Base-by-base conservation (phyloP, 2,888 invertebrate species). In the Embidobia sp. region DNA sequence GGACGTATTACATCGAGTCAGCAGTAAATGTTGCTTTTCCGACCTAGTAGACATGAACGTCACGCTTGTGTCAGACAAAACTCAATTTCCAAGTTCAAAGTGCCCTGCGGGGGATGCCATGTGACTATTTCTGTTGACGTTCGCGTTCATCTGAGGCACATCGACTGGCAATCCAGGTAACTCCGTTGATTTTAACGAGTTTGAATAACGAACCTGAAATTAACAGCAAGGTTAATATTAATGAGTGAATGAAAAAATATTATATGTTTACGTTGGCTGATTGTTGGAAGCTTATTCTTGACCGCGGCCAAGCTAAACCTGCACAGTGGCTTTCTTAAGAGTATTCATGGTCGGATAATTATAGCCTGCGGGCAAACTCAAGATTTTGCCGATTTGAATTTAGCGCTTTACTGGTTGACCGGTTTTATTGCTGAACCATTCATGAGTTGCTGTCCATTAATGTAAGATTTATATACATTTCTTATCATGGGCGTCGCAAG, bases 401-500 rank as follows among this genome's bases (percentile, higher is more conserved):
- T 69, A 55, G 76, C 76, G 76, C 63, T 51, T 70, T 70, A 51
- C 27, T 53, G 35, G 44, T 35, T 40, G 31, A 63, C 19, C n/a
- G 37, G 49, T 22, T 19, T 35, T 42, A 51, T 37, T 26, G 66
- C 51, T 16, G 46, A 70, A 76, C 48, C 76, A 76, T 76, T 76
- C 76, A 76, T 76, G 76, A 76, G 76, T 51, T 76, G 76, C 76
- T 76, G 76, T 46, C 76, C 76, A 64, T 64, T 76, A 46, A 76
- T 76, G 76, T 76, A 59, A 76, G 76, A 11, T 27, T 40, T 29
- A 13, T 37, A 16, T 7, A 35, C 19, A 15, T 22, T 11, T 33
- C 40, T 37, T 55, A n/a, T n/a, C n/a, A n/a, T n/a, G n/a, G n/a
- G n/a, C n/a, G n/a, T n/a, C n/a, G n/a, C n/a, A n/a, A n/a, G n/a